Base-by-base conservation (phyloP, 2,797 vertebrate species). In the Tenualosa thibaudeaui region DNA sequence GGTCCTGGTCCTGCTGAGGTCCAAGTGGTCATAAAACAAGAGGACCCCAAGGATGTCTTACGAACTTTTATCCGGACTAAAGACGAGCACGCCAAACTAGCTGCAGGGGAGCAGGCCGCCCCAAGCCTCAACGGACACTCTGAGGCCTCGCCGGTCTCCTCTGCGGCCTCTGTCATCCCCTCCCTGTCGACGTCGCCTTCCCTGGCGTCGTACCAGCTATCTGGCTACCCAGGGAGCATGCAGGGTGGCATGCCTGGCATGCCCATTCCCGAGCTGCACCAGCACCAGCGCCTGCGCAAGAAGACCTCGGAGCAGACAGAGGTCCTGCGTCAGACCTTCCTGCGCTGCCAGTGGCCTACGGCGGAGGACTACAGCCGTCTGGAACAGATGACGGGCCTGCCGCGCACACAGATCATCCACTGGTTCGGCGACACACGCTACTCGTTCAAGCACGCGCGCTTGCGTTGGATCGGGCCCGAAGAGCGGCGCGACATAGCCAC, bases 371-470 rank as follows among this genome's bases (percentile, higher is more conserved):
- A 97, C 91, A 84, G 86, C 12, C 87, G 81, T 2, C 90, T 98
- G 87, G 90, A 91, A 82, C 81, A 53, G 81, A 87, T 87, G 78
- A 95, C 92, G 0, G 93, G 94, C 13, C 68, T 97, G 53, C 89
- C 93, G 0, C 94, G 95, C 40, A 24, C 86, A 3, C 83, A 82
- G 78, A 90, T 97, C 84, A 93, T 96, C 81, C 94, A 96, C 85
- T 97, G 97, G 96, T 97, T 95, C 81, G 90, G 93, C 2, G 96
- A 97, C 89, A 96, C 92, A 3, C 96, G 96, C 26, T 97, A 96
- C 78, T 92, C 92, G 37, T 71, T 97, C 46, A 97, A 97, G 89
- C 95, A 93, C 37, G 87, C 86, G 22, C 94, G 91, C 71, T 93
- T 96, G 12, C 87, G 91, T 86, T 97, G 97, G 97, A 93, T 97